Conservation (phyloP, 2,797 vertebrate genomes). For the Notolabrus celidotus region DNA sequence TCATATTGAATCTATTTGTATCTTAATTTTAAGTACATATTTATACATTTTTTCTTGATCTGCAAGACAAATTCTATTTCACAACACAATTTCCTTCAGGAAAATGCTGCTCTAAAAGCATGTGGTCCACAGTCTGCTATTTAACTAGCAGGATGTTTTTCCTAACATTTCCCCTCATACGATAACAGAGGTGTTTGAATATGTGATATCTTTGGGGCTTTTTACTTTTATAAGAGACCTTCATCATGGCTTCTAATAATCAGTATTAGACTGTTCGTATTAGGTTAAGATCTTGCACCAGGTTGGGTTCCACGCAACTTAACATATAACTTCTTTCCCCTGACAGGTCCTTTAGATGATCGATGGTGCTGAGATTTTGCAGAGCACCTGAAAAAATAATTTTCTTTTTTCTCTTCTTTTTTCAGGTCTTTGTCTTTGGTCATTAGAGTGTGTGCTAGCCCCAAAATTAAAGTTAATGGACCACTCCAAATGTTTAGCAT, state of each 20-base stretch:
- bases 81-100: slow-evolving; percentile 11
- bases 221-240: slow-evolving; percentile 17
- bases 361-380: neutral
- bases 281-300: neutral
- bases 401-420: slow-evolving; percentile 5
- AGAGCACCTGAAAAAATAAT: slow-evolving; percentile 37
- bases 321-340: slow-evolving; percentile 18
- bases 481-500: slow-evolving; percentile 41
- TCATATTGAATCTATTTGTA: slow-evolving; percentile 94
- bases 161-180: slow-evolving; percentile 8
- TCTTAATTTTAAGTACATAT: slow-evolving; percentile 68
- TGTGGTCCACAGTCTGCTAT: slow-evolving; percentile 6
- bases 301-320: slow-evolving; percentile 25
- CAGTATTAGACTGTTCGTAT: slow-evolving; percentile 2
- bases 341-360: slow-evolving; percentile 42
- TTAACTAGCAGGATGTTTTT: slow-evolving; percentile 11
- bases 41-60: slow-evolving; percentile 19
- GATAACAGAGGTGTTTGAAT: slow-evolving; percentile 10
- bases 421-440: slow-evolving; percentile 41
- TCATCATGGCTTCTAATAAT: slow-evolving; percentile 9
- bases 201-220: slow-evolving; percentile 15
- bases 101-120: slow-evolving; percentile 14
- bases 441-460: neutral
- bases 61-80: slow-evolving; percentile 27
- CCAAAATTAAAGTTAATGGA: slow-evolving; percentile 4